phyloP scores from a whole-genome alignment of 1,140 invertebrate genomes.

The Helicorthomorpha holstii region DNA sequence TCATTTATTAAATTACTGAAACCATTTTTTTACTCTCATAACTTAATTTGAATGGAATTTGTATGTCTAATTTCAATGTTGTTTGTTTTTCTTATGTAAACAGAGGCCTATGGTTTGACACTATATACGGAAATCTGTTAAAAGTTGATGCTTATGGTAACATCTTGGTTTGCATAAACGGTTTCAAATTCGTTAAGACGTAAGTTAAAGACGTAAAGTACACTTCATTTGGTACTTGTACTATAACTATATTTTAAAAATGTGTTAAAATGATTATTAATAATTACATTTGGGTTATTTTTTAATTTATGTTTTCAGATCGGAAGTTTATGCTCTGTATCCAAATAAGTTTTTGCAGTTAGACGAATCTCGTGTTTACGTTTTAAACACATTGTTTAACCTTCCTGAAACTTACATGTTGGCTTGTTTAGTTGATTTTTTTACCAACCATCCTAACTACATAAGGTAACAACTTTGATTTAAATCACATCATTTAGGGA shows the following conservation, averaged over 20 bases:
- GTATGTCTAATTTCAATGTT: constrained; percentile 2
- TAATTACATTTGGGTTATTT: no score
- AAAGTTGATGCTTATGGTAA: constrained; percentile 98
- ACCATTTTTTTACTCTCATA: background rate
- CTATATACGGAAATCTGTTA: constrained; percentile 83
- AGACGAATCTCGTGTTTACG: constrained; percentile 84
- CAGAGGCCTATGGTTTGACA: constrained; percentile 97
- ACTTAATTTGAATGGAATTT: background rate
- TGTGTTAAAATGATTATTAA: no score
- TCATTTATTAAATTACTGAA: no score
- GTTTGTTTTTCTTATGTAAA: constrained; percentile 24
- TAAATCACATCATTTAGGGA: no score
- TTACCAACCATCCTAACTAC: constrained; percentile 74
- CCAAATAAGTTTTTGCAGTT: constrained; percentile 94
- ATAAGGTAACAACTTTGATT: constrained; percentile 51
- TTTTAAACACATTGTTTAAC: constrained; percentile 95
- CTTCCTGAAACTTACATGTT: constrained; percentile 91
- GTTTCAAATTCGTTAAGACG: constrained; percentile 94
- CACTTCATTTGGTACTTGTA: background rate
- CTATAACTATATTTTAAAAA: background rate
- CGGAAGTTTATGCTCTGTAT: constrained; percentile 89
- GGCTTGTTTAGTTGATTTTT: constrained; percentile 89
- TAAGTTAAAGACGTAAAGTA: constrained; percentile 42
- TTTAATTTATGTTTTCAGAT: no score
- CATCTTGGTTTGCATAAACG: constrained; percentile 91